These are phyloP conservation scores for Spermophilus dauricus DNA, from an alignment of 2,113 vertebrate species.

Conservation along the genomic window DNA sequence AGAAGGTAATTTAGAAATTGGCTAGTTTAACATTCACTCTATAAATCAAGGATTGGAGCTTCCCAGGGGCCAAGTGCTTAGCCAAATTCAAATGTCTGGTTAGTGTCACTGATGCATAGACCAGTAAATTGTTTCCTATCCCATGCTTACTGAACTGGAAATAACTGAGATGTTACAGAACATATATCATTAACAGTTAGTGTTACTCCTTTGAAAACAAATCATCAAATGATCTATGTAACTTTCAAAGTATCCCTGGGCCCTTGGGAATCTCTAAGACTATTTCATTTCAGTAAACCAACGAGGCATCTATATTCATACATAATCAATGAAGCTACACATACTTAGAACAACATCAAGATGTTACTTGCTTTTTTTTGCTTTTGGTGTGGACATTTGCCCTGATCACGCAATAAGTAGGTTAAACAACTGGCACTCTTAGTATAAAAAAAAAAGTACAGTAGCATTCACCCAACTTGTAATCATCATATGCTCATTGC, in stretches of 20 bases:
- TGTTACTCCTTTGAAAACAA: neutral
- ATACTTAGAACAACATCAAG: neutral
- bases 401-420: neutral
- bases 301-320: neutral
- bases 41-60: neutral
- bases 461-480: neutral
- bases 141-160: neutral
- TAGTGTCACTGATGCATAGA: neutral
- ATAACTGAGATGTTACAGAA: neutral
- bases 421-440: neutral
- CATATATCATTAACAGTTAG: neutral
- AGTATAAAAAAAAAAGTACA: neutral
- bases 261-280: neutral
- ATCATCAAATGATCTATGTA: neutral
- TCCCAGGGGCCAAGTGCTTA: neutral
- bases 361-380: neutral
- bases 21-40: neutral
- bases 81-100: neutral
- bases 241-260: neutral
- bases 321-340: neutral
- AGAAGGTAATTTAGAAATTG: neutral
- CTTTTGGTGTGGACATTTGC: neutral
- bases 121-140: neutral
- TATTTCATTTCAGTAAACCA: neutral
- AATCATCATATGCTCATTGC: neutral